phyloP scores from a whole-genome alignment of 1,140 invertebrate species.

The Platorchestia sp. region DNA sequence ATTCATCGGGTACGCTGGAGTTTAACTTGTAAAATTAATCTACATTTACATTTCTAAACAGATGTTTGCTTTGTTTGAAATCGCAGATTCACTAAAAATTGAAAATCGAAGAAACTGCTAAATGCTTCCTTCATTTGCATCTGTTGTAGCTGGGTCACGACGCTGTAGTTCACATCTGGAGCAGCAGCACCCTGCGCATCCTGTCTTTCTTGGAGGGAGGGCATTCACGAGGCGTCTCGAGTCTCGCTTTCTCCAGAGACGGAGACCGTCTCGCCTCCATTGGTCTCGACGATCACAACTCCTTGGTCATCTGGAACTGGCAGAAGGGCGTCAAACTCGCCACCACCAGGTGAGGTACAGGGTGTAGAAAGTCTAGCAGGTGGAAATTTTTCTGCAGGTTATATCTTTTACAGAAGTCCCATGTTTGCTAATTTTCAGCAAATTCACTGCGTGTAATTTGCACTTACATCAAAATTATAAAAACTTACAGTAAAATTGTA shows the following conservation, averaged over 20 bases:
- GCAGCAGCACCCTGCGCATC: conserved; percentile 50
- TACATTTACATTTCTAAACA: not conserved
- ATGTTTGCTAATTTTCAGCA: too few relatives aligned
- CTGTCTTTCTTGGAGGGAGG: conserved; percentile 61
- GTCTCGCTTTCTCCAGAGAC: conserved; percentile 61
- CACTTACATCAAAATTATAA: too few relatives aligned
- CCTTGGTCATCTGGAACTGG: conserved; percentile 67
- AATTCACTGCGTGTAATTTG: too few relatives aligned
- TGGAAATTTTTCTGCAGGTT: too few relatives aligned
- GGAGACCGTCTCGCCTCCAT: conserved; percentile 61
- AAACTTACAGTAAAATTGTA: too few relatives aligned
- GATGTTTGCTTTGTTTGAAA: too few relatives aligned
- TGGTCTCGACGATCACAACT: conserved; percentile 64
- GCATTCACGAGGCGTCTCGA: conserved; percentile 58
- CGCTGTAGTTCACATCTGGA: conserved; percentile 64
- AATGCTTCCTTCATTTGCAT: not conserved
- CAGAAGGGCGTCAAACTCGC: conserved; percentile 65
- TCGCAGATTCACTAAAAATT: too few relatives aligned
- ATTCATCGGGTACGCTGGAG: not conserved
- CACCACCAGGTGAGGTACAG: conserved; percentile 57
- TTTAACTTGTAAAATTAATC: not conserved
- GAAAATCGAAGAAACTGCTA: too few relatives aligned
- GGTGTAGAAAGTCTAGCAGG: too few relatives aligned
- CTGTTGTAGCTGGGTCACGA: conserved; percentile 59
- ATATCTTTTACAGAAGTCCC: too few relatives aligned